phyloP scores from a whole-genome alignment of 2,797 vertebrate species.

The Avahi laniger region DNA sequence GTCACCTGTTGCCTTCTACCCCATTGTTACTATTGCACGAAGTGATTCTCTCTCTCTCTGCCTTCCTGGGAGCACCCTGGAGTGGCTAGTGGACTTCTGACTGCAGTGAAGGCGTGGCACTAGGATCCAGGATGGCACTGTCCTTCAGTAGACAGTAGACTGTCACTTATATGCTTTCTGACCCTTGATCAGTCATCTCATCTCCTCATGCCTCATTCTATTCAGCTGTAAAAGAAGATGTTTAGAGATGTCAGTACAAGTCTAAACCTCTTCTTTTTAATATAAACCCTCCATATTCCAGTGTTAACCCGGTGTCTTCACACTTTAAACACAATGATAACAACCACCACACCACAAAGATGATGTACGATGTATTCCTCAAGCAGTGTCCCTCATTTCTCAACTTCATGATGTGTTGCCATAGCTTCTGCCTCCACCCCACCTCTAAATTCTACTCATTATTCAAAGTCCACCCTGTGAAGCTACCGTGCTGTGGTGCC shows the following conservation, averaged over 20 bases:
- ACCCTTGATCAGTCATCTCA: not conserved
- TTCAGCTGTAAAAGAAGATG: not conserved
- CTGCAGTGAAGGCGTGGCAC: accelerated
- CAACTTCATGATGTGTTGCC: not conserved
- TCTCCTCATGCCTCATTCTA: not conserved
- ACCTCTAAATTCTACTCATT: not conserved
- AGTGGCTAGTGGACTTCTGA: too few species aligned
- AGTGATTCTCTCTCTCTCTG: not conserved
- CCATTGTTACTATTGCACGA: not conserved
- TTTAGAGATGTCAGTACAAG: not conserved
- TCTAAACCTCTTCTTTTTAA: not conserved
- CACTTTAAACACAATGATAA: not conserved
- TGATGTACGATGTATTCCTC: not conserved
- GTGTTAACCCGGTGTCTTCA: not conserved
- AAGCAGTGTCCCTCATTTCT: not conserved
- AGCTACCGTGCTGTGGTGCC: not conserved
- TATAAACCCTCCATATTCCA: not conserved
- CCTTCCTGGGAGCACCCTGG: not conserved
- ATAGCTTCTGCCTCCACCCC: not conserved
- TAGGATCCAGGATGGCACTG: not conserved
- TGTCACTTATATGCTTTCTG: not conserved
- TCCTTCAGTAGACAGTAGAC: not conserved
- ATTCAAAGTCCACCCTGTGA: not conserved
- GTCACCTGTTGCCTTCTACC: not conserved
- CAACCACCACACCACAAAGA: not conserved